Percentiles rank a stretch among this genome's conserved stretches.
These are phyloP conservation scores for Drymodes brunneopygia DNA, from an alignment of 2,113 vertebrate species.

Conservation along the genomic window DNA sequence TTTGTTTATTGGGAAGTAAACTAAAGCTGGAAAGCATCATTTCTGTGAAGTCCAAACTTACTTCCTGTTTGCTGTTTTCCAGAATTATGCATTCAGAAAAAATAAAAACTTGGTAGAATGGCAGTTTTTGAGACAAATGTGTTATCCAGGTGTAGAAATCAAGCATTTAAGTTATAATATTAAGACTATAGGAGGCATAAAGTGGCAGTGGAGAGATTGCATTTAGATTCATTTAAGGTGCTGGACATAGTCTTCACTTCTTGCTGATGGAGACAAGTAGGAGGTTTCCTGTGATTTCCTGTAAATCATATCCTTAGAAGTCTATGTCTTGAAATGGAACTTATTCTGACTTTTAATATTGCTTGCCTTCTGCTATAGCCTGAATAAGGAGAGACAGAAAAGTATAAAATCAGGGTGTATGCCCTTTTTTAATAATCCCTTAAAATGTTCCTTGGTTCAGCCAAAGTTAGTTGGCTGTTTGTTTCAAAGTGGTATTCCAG, in stretches of 20 bases:
- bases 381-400: background rate
- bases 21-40: background rate
- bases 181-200: background rate
- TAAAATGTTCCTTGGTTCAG: background rate
- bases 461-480: background rate
- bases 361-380: background rate
- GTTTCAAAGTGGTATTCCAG: background rate
- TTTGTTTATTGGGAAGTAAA: background rate
- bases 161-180: background rate
- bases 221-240: background rate
- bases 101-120: background rate
- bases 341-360: background rate
- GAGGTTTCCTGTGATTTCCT: background rate
- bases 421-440: background rate
- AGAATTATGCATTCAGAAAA: background rate
- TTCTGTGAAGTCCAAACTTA: background rate
- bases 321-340: background rate
- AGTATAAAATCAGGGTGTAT: background rate
- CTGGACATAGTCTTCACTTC: background rate
- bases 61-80: background rate
- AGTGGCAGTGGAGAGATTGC: background rate
- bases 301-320: background rate
- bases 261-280: background rate
- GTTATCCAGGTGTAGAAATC: conserved; percentile 15
- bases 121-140: background rate